Conservation (phyloP, 2,113 vertebrate species). For the Platichthys flesus region DNA sequence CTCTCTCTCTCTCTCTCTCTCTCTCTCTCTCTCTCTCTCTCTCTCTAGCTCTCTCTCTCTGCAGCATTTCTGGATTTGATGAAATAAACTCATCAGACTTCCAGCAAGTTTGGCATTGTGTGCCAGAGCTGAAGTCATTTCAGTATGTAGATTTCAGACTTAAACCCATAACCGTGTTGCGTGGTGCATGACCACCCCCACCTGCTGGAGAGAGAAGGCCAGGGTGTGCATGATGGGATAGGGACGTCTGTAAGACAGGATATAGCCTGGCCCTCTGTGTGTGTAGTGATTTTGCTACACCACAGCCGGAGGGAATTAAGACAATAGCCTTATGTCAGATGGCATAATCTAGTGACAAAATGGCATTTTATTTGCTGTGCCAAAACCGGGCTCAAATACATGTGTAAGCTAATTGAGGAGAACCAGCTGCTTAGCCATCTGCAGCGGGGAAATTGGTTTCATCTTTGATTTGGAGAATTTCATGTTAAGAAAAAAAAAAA, state of each 20-base stretch:
- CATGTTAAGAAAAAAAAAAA: conserved; percentile 37
- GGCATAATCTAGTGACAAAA: conserved; percentile 76
- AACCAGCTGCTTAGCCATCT: conserved; percentile 65
- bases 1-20: conserved; percentile 43
- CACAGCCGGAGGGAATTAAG: conserved; percentile 70
- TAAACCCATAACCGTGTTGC: conserved; percentile 76
- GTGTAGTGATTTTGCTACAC: conserved; percentile 68
- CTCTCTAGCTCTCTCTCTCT: conserved; percentile 37
- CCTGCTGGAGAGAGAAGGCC: conserved; percentile 76
- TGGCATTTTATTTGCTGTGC: conserved; percentile 66
- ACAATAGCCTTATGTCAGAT: conserved; percentile 75
- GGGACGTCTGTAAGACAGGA: conserved; percentile 72
- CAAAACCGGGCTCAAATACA: conserved; percentile 66
- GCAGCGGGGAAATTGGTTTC: conserved; percentile 65
- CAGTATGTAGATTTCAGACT: conserved; percentile 80
- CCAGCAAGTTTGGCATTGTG: conserved; percentile 79
- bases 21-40: conserved; percentile 43
- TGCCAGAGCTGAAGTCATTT: conserved; percentile 76
- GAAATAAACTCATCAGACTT: conserved; percentile 81
- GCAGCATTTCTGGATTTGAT: conserved; percentile 74
- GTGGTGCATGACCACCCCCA: conserved; percentile 80
- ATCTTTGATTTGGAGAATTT: conserved; percentile 63
- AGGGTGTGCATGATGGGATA: conserved; percentile 76
- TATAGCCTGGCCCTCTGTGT: conserved; percentile 70
- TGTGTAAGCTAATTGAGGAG: conserved; percentile 74